Base-by-base conservation (phyloP, 2,113 vertebrate species). In the Echinops telfairi region DNA sequence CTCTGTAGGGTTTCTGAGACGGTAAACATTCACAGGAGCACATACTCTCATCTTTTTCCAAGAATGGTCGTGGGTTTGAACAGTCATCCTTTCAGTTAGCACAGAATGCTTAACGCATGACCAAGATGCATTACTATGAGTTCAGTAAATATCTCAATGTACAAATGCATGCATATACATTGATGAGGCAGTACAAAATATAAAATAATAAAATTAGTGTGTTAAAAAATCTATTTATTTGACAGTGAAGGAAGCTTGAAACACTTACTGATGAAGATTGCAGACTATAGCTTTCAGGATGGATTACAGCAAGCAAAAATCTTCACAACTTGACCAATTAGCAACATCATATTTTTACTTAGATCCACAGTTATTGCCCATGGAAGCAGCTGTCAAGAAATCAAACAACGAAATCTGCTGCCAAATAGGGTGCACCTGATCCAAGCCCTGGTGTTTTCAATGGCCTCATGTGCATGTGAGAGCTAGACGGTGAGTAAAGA, bases 151-250 rank as follows among this genome's bases (percentile, higher is more conserved):
- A n/a, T 64, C 9, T 58, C n/a, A 31, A 33, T 57, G 38, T 70
- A 33, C 70, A 88, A 81, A 8, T 29, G 11, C 33, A 73, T 25
- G 25, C 3, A 22, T 25, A 62, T 62, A 25, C 15, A 79, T 68
- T 12, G 40, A 76, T 89, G 29, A 86, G 22, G 17, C 87, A 64
- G 75, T 38, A 17, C 4, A 85, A 58, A 79, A 80, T 81, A 95
- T 68, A 53, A 53, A 53, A 53, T 53, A 53, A 53, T 76, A 84
- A 23, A 60, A 80, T 17, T 29, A 23, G 0, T 81, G 2, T 68
- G 43, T 88, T 85, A 76, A 73, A 75, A 82, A 83, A 53, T 53
- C 31, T 60, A 15, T 33, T n/a, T 71, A 6, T 4, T 10, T 33
- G 68, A 71, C 19, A 71, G 40, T 40, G 40, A 40, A 40, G 31